A percentile compares a stretch with the other conserved stretches of the same genome.
Evolutionary conservation across 2,113 vertebrate genomes (phyloP).

Genomic region (Hipposideros armiger): DNA sequence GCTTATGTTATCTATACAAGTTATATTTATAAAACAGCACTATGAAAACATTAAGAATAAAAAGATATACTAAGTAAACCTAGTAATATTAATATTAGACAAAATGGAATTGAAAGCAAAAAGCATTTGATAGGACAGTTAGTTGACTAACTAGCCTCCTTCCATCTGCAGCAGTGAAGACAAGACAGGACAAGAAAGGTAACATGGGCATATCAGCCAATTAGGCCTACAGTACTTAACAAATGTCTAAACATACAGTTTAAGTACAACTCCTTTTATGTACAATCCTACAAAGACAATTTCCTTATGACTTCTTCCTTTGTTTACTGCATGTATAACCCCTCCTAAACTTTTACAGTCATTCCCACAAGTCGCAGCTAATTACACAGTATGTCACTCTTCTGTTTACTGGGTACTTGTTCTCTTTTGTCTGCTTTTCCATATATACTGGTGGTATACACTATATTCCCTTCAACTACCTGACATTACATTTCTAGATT

Average conservation of each 20-base stretch:
- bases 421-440: background rate
- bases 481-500: background rate
- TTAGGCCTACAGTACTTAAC: background rate
- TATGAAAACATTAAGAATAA: background rate
- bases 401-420: background rate
- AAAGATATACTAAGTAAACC: background rate
- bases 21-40: background rate
- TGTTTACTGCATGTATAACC: background rate
- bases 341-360: background rate
- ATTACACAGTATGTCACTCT: background rate
- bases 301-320: background rate
- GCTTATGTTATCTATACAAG: background rate
- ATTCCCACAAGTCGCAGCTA: background rate
- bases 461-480: background rate
- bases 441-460: background rate
- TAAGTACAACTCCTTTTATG: background rate
- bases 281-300: background rate
- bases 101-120: background rate
- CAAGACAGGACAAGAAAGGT: background rate
- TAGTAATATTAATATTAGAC: background rate
- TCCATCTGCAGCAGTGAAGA: background rate
- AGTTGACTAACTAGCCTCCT: background rate
- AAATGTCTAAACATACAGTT: background rate
- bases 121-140: background rate
- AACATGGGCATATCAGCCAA: background rate